Evolutionary conservation across 2,113 vertebrate genomes (phyloP).

Genomic region (Thryonomys swinderianus): DNA sequence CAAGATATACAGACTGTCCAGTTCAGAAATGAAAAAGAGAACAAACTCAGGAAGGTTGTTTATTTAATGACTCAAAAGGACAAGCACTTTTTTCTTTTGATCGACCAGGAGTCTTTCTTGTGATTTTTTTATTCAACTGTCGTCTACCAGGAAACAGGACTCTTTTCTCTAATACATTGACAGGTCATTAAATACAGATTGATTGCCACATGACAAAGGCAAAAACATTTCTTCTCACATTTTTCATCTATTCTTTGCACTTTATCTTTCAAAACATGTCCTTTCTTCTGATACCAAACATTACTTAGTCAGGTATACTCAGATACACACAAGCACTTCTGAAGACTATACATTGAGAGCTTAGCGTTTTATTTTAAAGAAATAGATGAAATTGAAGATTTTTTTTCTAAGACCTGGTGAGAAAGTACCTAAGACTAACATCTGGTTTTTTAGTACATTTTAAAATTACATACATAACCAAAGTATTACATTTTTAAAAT

Average conservation of each 20-base stretch:
- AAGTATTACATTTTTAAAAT: background rate
- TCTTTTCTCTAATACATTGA: background rate
- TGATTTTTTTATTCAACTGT: background rate
- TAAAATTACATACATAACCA: slow-evolving; percentile 1
- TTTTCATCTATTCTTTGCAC: background rate
- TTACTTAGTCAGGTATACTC: background rate
- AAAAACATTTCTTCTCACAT: background rate
- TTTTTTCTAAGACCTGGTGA: background rate
- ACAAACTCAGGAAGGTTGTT: background rate
- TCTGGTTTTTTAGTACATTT: background rate
- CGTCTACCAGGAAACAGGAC: background rate
- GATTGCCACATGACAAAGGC: background rate
- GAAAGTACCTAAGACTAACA: background rate
- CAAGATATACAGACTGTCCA: no score
- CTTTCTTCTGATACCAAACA: background rate
- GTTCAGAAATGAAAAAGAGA: background rate
- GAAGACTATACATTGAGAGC: background rate
- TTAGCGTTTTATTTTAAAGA: background rate
- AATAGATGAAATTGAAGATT: background rate
- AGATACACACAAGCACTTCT: background rate
- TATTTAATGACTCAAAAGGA: background rate
- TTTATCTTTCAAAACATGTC: background rate
- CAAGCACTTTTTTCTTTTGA: background rate
- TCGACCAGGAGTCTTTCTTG: background rate
- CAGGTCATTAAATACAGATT: background rate